Evolutionary conservation across 2,888 invertebrate genomes (phyloP), one percentile per base, ranked within the genome.

Genomic region (Parelbella ahira): DNA sequence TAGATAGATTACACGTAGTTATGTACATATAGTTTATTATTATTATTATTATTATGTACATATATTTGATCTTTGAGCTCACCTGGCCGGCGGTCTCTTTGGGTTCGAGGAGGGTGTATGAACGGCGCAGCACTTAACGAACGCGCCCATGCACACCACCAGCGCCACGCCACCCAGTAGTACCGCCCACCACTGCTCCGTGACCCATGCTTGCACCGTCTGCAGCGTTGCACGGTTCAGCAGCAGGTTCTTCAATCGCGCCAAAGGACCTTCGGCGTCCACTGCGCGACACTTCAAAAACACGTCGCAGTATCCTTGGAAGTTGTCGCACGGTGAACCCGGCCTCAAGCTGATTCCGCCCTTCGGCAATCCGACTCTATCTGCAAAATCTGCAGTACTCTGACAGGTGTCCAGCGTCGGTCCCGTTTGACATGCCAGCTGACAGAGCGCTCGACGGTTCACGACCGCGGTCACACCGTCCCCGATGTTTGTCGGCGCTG

Each of bases 21-120:
- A n/a, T n/a, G n/a, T n/a, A n/a, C n/a, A n/a, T n/a, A n/a, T n/a
- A n/a, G n/a, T n/a, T n/a, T n/a, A n/a, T n/a, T n/a, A n/a, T n/a
- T n/a, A n/a, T n/a, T n/a, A n/a, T n/a, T n/a, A n/a, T n/a, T n/a
- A n/a, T n/a, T n/a, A n/a, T n/a, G n/a, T n/a, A n/a, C n/a, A n/a
- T n/a, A n/a, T n/a, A n/a, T n/a, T n/a, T n/a, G n/a, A n/a, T n/a
- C n/a, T n/a, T n/a, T n/a, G n/a, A n/a, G n/a, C n/a, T 12, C 20
- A 86, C 88, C 97, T 91, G 4, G 98, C 98, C 0, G 98, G 97
- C 39, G 97, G 94, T 62, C 97, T 95, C 78, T 98, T 98, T 3
- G 99, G 99, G 90, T 99, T 99, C 49, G 97, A 97, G 44, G 97
- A 97, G 12, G 99, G 99, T 38, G 99, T 99, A 83, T 99, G 99